Evolutionary conservation across 2,888 invertebrate species (phyloP), one percentile per base, ranked within the genome.

Genomic region (Drosophila atripex): DNA sequence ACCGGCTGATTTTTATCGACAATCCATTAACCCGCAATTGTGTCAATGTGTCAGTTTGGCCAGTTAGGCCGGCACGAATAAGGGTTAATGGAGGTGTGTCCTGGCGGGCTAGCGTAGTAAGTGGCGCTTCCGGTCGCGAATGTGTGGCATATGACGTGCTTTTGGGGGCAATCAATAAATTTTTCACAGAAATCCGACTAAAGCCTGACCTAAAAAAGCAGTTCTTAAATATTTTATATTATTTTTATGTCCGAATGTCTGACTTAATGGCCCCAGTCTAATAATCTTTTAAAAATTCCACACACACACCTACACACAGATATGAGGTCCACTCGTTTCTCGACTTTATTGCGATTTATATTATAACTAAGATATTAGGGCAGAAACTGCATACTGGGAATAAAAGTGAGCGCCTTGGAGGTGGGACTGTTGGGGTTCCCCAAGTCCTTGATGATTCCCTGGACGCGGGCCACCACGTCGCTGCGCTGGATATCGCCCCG

Each of bases 351-450:
- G 38, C 50, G 55, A 52, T 57, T 55, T 18, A 18, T 18, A 1
- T 18, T 18, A n/a, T 55, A 76, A 50, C 64, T 74, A 66, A 46
- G 77, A 71, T 90, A 89, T 73, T 86, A 84, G 57, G 88, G 87
- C 70, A 88, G 73, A 80, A 91, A 91, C 69, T 86, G 82, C 85
- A 91, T 86, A 51, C 91, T 88, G n/a, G 91, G 91, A 75, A 91
- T 89, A 65, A 82, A 82, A 14, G 85, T 80, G 23, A 91, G 72
- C 0, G 90, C 87, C 68, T 85, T 89, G 3, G 89, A 84, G 14
- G 90, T 91, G 28, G 88, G 71, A 64, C 89, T 90, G 0, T 85
- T 84, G 18, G 90, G 90, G 75, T 90, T 83, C 3, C 78, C 89
- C 59, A 90, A 57, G 80, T 91, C 92, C 76, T 90, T 91, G 16